Evolutionary conservation across 1,140 invertebrate genomes (phyloP).

Genomic region (Periplaneta americana): DNA sequence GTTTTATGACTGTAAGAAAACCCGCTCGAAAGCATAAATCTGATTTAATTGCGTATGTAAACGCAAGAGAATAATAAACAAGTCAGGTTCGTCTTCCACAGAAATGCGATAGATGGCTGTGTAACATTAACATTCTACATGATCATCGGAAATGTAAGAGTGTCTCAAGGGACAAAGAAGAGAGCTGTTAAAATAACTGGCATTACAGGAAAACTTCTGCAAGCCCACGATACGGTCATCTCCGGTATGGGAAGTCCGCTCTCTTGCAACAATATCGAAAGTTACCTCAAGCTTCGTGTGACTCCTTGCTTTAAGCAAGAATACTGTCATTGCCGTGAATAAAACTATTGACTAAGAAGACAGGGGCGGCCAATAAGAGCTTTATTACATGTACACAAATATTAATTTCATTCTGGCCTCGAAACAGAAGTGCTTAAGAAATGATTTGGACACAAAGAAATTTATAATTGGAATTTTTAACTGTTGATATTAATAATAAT

Average conservation of each 20-base stretch:
- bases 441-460: too few relatives aligned
- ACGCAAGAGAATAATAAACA: not conserved
- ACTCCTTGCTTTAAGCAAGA: not conserved
- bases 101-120: not conserved
- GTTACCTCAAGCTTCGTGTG: not conserved
- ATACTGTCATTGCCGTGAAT: not conserved
- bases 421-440: too few relatives aligned
- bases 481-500: too few relatives aligned
- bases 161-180: not conserved
- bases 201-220: not conserved
- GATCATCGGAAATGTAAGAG: not conserved
- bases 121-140: not conserved
- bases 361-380: not conserved
- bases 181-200: too few relatives aligned
- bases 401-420: too few relatives aligned
- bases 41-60: not conserved
- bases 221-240: not conserved
- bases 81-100: not conserved
- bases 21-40: too few relatives aligned
- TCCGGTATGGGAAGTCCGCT: not conserved
- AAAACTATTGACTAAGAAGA: too few relatives aligned
- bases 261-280: not conserved
- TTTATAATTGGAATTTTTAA: too few relatives aligned
- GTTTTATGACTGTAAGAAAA: too few relatives aligned
- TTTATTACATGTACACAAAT: not conserved